Conservation (phyloP, 53 echinoderm and acorn worm species). For the Arbacia lixula region DNA sequence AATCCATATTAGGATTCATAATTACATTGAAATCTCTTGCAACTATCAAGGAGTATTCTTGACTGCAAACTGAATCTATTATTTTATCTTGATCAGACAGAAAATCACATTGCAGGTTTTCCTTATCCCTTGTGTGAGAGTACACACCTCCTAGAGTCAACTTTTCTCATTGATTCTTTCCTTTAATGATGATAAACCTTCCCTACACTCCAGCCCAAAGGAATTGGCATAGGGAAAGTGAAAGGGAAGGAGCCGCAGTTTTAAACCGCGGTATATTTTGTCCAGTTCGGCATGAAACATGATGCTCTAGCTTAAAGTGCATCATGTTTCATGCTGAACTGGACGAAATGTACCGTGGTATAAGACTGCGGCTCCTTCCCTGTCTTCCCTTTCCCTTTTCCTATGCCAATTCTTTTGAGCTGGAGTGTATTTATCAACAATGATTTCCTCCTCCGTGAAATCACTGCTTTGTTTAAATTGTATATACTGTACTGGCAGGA, state of each 20-base stretch:
- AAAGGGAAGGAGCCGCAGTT: no score
- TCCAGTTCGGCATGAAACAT: no score
- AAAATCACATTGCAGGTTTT: background rate
- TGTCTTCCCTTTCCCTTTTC: no score
- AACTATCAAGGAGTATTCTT: background rate
- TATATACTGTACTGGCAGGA: no score
- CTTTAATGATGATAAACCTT: background rate
- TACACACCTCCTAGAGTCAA: background rate
- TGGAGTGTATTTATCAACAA: background rate
- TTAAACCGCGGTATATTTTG: no score
- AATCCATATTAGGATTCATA: background rate
- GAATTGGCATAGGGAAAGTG: no score
- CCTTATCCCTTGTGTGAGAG: background rate
- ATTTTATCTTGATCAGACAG: slow-evolving; percentile 1
- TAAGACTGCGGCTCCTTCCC: no score
- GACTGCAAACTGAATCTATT: background rate
- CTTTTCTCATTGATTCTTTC: background rate
- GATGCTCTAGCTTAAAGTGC: no score
- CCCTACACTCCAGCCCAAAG: no score
- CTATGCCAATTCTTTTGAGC: no score
- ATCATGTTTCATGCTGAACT: no score
- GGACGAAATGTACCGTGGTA: no score
- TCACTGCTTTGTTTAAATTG: background rate
- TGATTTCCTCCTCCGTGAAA: background rate
- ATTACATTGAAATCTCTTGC: slow-evolving; percentile 7